These are phyloP conservation scores for Scomberomorus guttatus DNA, from an alignment of 2,797 vertebrate genomes.

Conservation along the genomic window DNA sequence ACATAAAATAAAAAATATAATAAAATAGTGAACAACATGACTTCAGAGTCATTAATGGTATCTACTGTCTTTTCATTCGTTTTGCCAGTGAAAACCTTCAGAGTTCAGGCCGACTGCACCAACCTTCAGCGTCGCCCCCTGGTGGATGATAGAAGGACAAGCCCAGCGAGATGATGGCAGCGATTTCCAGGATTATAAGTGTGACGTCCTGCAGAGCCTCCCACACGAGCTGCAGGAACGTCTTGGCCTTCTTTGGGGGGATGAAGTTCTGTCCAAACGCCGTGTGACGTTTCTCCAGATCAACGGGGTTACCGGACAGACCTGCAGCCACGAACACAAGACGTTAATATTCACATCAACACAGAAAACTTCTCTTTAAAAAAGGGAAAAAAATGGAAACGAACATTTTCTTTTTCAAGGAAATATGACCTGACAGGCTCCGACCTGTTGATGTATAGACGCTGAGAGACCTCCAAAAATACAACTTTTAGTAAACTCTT, in stretches of 20 bases:
- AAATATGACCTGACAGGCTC: neutral
- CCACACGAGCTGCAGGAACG: conserved; percentile 98
- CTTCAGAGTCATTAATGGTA: too few species aligned
- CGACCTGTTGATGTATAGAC: neutral
- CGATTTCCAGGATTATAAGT: conserved; percentile 96
- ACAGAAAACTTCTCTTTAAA: neutral
- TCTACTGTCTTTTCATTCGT: neutral
- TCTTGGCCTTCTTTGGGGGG: conserved; percentile 96
- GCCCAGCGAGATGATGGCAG: conserved; percentile 96
- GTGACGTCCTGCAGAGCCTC: conserved; percentile 98
- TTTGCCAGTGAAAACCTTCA: neutral
- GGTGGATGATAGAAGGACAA: conserved; percentile 96
- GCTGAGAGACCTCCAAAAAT: too few species aligned
- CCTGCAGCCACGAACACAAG: conserved; percentile 80
- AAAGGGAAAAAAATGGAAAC: too few species aligned
- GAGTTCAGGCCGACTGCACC: conserved; percentile 60
- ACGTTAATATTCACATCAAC: neutral
- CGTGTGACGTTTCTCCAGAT: conserved; percentile 93
- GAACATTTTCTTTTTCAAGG: neutral
- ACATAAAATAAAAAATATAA: too few species aligned
- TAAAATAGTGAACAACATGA: too few species aligned
- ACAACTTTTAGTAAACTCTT: too few species aligned
- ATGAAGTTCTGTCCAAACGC: conserved; percentile 94
- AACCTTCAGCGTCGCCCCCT: conserved; percentile 89
- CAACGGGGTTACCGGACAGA: conserved; percentile 92